These are phyloP conservation scores for Lasioglossum marginatum DNA, from an alignment of 2,888 invertebrate genomes.

Conservation along the genomic window DNA sequence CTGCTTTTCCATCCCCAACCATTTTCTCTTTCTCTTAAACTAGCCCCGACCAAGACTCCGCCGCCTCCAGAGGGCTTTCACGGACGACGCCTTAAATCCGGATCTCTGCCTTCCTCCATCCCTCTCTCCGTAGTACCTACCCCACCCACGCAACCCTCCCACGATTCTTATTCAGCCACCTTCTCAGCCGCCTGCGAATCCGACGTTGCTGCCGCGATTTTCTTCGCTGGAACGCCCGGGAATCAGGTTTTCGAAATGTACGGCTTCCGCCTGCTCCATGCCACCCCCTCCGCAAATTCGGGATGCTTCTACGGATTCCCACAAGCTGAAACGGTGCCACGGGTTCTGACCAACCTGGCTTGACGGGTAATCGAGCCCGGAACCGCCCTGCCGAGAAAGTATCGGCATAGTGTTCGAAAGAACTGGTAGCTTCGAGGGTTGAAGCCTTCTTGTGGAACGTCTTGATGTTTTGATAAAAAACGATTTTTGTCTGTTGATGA, in stretches of 20 bases:
- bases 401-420: not conserved
- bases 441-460: not conserved
- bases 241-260: conserved; percentile 51
- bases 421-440: not conserved
- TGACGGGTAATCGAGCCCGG: not conserved
- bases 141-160: conserved; percentile 3
- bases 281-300: not conserved
- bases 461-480: not conserved
- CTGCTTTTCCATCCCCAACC: conserved; percentile 76
- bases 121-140: not conserved
- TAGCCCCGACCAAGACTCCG: conserved; percentile 73
- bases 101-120: conserved; percentile 77
- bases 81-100: conserved; percentile 84
- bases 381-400: not conserved
- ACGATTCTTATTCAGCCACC: conserved; percentile 62
- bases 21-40: conserved; percentile 84
- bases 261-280: conserved; percentile 4
- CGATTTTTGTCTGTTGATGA: not conserved
- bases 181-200: conserved; percentile 49
- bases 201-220: conserved; percentile 54
- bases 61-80: conserved; percentile 83
- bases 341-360: not conserved
- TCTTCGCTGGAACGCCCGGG: conserved; percentile 51
- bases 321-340: too few relatives aligned
- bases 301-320: not conserved